phyloP scores from a whole-genome alignment of 1,140 invertebrate genomes.

The Drosophila pandora region DNA sequence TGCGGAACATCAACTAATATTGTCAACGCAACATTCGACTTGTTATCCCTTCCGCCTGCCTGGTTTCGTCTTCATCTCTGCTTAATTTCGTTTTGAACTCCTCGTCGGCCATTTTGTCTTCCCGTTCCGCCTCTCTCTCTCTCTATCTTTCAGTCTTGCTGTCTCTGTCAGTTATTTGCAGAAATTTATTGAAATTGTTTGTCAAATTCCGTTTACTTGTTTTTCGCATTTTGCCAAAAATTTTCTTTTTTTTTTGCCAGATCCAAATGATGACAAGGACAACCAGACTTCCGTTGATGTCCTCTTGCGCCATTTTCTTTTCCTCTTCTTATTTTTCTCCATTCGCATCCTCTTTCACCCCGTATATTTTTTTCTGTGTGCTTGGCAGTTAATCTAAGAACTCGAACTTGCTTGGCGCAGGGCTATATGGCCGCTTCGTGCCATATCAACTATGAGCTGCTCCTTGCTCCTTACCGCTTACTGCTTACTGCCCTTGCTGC shows the following conservation, averaged over 20 bases:
- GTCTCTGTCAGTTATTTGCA: constrained; percentile 74
- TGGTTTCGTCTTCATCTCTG: constrained; percentile 48
- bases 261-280: constrained; percentile 49
- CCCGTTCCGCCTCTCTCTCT: constrained; percentile 6
- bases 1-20: constrained; percentile 76
- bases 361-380: constrained; percentile 5
- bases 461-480: constrained; percentile 13
- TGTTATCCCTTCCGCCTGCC: constrained; percentile 79
- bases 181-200: constrained; percentile 82
- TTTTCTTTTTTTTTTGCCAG: constrained; percentile 34
- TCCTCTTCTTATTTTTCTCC: neutral
- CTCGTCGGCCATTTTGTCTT: constrained; percentile 70
- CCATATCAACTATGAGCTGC: constrained; percentile 63
- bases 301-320: constrained; percentile 61
- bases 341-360: constrained; percentile 3
- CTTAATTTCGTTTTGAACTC: constrained; percentile 79
- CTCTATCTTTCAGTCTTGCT: constrained; percentile 7
- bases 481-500: neutral
- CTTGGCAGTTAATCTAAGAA: constrained; percentile 71
- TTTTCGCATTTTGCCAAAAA: constrained; percentile 74
- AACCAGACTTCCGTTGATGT: constrained; percentile 64
- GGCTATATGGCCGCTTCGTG: constrained; percentile 60
- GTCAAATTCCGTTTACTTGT: constrained; percentile 82
- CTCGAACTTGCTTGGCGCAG: constrained; percentile 24
- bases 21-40: constrained; percentile 79